Conservation (phyloP, 2,113 vertebrate species). For the Hoplias malabaricus region DNA sequence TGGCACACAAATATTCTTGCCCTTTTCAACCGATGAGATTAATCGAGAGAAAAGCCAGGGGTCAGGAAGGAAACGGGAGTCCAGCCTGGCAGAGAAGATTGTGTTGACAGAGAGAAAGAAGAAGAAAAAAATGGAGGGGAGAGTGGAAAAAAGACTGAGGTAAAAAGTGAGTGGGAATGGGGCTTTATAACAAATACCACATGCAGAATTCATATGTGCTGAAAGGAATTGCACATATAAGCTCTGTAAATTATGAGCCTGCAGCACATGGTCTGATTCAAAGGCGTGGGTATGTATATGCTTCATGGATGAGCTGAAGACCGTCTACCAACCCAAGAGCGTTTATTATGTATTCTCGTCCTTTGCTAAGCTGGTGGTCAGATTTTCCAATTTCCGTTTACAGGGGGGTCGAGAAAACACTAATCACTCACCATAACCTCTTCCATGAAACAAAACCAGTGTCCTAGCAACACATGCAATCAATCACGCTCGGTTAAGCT, state of each 20-base stretch:
- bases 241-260: slow-evolving; percentile 1
- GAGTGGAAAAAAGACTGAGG: not conserved
- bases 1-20: slow-evolving; percentile 19
- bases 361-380: not conserved
- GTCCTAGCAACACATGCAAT: not conserved
- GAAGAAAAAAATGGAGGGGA: not conserved
- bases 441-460: not conserved
- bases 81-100: slow-evolving; percentile 7
- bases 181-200: slow-evolving; percentile 21
- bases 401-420: not conserved
- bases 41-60: slow-evolving; percentile 41
- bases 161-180: slow-evolving; percentile 3
- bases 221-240: slow-evolving; percentile 10
- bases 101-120: slow-evolving; percentile 11
- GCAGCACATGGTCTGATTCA: not conserved
- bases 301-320: not conserved
- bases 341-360: not conserved
- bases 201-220: slow-evolving; percentile 1
- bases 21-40: slow-evolving; percentile 41
- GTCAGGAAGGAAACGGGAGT: slow-evolving; percentile 20
- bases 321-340: not conserved
- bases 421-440: not conserved
- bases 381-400: not conserved
- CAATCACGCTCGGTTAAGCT: too few relatives aligned
- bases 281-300: not conserved